Base-by-base conservation (phyloP, 1,140 invertebrate species). In the Polyergus mexicanus region DNA sequence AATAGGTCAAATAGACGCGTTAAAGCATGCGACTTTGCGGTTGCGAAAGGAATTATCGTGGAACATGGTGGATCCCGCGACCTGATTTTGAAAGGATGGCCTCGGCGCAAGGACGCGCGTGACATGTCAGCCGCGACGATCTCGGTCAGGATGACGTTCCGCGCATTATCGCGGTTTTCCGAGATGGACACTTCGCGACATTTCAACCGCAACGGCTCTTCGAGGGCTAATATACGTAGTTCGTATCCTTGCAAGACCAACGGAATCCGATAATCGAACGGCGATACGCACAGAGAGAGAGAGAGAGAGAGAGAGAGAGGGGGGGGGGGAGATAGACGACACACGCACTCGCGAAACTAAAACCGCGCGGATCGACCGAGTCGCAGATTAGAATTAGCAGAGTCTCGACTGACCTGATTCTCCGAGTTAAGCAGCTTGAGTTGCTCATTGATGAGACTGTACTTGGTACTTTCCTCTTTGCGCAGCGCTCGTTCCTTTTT, bases 381-480 rank as follows among this genome's bases (percentile, higher is more conserved):
- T n/a, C 38, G 22, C 19, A 16, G 13, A 44, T 22, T 6, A 25
- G 22, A 65, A 60, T 77, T 47, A 56, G 25, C 62, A 32, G 44
- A 58, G 47, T 76, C 11, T 65, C 85, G 80, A 93, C 95, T 96
- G 94, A 99, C 99, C 98, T 99, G 98, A 95, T 99, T 99, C 95
- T 99, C 99, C 89, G 98, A 98, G 95, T 99, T 99, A 92, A 99
- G 97, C 93, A 99, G 96, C 95, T 99, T 99, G 63, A 99, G 96
- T 95, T 99, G 98, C 96, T 99, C 99, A 93, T 99, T 99, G 94
- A 99, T 98, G 91, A 99, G 96, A 93, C 97, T 98, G 96, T 99
- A 99, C 95, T 99, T 99, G 91, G 98, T 98, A 92, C 98, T 98
- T 95, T 99, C 99, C 95, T 99, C 99, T 95, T 99, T 99, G 74